A percentile compares a stretch with the other conserved stretches of the same genome.
Conservation (phyloP, 2,797 vertebrate species). For the Psittacula derbiana region DNA sequence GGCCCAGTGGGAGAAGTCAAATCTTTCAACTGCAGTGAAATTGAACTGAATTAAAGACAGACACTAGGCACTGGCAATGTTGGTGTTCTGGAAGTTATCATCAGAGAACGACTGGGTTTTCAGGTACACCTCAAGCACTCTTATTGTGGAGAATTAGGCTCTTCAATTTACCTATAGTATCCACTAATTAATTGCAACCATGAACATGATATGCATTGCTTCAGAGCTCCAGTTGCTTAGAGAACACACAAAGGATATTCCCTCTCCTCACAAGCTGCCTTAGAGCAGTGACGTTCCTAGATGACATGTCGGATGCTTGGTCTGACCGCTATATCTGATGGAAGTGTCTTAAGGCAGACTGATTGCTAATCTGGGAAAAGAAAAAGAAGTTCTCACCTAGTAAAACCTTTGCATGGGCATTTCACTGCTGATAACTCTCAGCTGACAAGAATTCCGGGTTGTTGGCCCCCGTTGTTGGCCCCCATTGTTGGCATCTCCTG, state of each 20-base stretch:
- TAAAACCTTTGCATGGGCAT: background rate
- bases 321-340: background rate
- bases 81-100: background rate
- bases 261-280: background rate
- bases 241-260: background rate
- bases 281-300: background rate
- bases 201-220: background rate
- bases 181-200: background rate
- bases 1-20: background rate
- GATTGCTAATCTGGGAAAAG: background rate
- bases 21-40: background rate
- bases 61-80: background rate
- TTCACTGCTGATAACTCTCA: background rate
- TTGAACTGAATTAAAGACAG: background rate
- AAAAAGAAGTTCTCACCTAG: background rate
- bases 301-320: background rate
- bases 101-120: background rate
- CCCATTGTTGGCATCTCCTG: background rate
- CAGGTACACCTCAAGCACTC: background rate
- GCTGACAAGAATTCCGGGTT: background rate
- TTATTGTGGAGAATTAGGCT: background rate
- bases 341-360: background rate
- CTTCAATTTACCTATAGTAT: background rate
- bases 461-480: background rate
- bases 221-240: background rate